Percentiles rank a stretch among this genome's conserved stretches.
These are phyloP conservation scores for Drosophila kikkawai DNA, from an alignment of 1,140 invertebrate genomes.

Conservation along the genomic window DNA sequence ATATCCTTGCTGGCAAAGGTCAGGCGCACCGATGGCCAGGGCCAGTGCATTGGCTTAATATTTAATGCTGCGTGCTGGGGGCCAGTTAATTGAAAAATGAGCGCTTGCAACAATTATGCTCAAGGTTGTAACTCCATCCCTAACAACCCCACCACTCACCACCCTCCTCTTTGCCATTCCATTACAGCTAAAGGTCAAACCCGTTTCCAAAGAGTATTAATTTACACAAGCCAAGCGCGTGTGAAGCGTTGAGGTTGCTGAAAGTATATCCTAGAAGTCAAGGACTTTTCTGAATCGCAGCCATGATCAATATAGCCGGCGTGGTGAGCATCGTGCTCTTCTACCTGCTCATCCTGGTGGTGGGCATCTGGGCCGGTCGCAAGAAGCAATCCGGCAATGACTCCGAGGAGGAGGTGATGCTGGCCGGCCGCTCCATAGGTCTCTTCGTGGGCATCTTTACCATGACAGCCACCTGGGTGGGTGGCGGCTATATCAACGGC, in stretches of 20 bases:
- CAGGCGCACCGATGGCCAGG: constrained; percentile 33
- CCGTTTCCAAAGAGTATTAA: constrained; percentile 41
- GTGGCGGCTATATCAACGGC: constrained; percentile 99
- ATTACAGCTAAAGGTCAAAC: constrained; percentile 58
- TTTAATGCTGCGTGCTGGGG: constrained; percentile 53
- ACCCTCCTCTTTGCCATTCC: constrained; percentile 4
- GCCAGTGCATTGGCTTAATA: constrained; percentile 59
- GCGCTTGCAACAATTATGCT: constrained; percentile 28
- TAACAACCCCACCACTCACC: neutral
- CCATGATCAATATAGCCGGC: constrained; percentile 96
- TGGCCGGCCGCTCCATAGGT: constrained; percentile 97
- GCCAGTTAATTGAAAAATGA: constrained; percentile 50
- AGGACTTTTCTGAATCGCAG: constrained; percentile 66
- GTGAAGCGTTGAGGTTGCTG: constrained; percentile 2
- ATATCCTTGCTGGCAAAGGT: constrained; percentile 68
- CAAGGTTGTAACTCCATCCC: constrained; percentile 13
- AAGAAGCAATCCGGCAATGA: constrained; percentile 95
- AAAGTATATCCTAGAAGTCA: constrained; percentile 25
- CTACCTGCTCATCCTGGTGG: constrained; percentile 95
- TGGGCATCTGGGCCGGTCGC: constrained; percentile 97
- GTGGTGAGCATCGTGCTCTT: constrained; percentile 97
- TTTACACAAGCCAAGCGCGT: constrained; percentile 21
- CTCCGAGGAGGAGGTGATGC: constrained; percentile 98
- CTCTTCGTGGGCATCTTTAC: constrained; percentile 98
- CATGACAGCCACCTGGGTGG: constrained; percentile 99